A percentile compares a stretch with the other conserved stretches of the same genome.
Conservation (phyloP, 1,140 invertebrate genomes). For the Drosophila virilis region DNA sequence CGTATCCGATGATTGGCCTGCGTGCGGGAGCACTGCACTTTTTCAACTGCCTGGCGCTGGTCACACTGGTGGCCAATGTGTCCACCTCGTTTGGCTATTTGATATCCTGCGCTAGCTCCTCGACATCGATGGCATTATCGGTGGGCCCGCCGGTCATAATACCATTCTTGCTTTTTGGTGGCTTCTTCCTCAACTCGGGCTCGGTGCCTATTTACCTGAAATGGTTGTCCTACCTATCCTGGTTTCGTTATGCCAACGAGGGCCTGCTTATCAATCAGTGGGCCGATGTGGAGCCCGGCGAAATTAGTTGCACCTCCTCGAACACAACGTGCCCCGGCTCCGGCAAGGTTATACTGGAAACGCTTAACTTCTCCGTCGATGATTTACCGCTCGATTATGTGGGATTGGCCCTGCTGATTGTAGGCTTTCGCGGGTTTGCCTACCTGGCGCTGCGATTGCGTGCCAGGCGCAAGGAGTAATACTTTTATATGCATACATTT, state of each 20-base stretch:
- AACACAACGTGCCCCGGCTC: constrained; percentile 90
- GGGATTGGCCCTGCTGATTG: constrained; percentile 89
- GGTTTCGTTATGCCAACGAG: constrained; percentile 98
- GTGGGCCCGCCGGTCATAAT: constrained; percentile 96
- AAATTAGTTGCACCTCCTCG: constrained; percentile 89
- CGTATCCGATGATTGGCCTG: constrained; percentile 95
- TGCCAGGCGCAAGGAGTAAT: constrained; percentile 85
- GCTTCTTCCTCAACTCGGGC: constrained; percentile 97
- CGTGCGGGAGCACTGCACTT: constrained; percentile 90
- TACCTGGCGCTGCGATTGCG: constrained; percentile 90
- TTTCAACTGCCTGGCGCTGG: constrained; percentile 89
- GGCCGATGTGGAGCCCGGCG: constrained; percentile 87
- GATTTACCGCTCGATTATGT: constrained; percentile 90
- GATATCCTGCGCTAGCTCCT: constrained; percentile 93
- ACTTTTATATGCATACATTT: not conserved
- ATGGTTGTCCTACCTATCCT: constrained; percentile 97
- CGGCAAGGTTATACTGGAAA: constrained; percentile 91
- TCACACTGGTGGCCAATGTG: constrained; percentile 94
- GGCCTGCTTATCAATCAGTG: constrained; percentile 97
- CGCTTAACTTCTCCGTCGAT: constrained; percentile 91
- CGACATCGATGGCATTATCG: constrained; percentile 93
- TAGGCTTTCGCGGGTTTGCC: constrained; percentile 91
- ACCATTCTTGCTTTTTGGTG: constrained; percentile 96
- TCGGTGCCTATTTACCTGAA: constrained; percentile 94
- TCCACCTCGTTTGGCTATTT: constrained; percentile 97